These are phyloP conservation scores for Rattus rattus DNA, from an alignment of 2,113 vertebrate genomes.

Conservation along the genomic window DNA sequence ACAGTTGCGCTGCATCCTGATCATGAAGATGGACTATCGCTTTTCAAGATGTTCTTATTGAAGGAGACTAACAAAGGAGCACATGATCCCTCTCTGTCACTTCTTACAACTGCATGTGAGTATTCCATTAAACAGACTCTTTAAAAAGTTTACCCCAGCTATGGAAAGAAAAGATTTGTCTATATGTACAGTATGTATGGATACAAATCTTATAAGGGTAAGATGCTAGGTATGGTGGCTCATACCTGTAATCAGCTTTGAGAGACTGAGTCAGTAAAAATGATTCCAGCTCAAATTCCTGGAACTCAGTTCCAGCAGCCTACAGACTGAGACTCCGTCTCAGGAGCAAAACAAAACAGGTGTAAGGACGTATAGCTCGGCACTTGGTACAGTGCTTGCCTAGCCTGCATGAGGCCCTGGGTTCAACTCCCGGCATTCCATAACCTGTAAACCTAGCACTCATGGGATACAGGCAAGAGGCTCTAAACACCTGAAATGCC, in stretches of 20 bases:
- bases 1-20: not conserved
- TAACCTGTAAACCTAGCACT: not conserved
- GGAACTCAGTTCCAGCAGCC: not conserved
- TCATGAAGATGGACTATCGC: not conserved
- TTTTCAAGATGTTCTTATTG: not conserved
- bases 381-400: not conserved
- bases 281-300: not conserved
- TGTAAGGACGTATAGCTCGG: not conserved
- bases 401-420: not conserved
- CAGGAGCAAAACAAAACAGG: not conserved
- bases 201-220: not conserved
- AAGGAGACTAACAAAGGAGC: not conserved
- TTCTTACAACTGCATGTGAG: slow-evolving; percentile 20
- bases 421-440: not conserved
- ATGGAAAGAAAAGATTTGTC: not conserved
- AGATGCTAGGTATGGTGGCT: not conserved
- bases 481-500: not conserved
- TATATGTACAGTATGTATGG: not conserved
- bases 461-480: not conserved
- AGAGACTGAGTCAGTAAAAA: not conserved
- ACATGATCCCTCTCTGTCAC: not conserved
- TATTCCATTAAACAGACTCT: not conserved
- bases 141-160: not conserved
- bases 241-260: not conserved
- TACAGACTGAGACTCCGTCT: not conserved